Percentiles rank a stretch among this genome's conserved stretches.
Evolutionary conservation across 2,888 invertebrate species (phyloP).

Genomic region (Hololepta plana): DNA sequence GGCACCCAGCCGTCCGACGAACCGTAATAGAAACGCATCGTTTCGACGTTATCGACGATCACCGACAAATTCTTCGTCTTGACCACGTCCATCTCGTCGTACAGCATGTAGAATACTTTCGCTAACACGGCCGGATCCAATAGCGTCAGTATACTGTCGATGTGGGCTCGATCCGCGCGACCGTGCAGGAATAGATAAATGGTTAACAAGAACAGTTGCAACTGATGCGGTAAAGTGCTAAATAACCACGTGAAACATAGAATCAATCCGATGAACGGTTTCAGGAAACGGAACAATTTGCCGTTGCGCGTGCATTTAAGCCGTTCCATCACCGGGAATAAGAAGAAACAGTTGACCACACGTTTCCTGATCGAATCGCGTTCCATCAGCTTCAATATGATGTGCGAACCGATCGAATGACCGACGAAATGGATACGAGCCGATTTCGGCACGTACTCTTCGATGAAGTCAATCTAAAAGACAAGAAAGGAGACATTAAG

Average conservation of each 20-base stretch:
- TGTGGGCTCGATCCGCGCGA: too few species aligned
- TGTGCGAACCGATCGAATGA: constrained; percentile 83
- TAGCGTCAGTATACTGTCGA: constrained; percentile 34
- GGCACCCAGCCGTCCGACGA: constrained; percentile 72
- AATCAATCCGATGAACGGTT: constrained; percentile 30
- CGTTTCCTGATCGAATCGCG: constrained; percentile 33
- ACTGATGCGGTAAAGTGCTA: constrained; percentile 32
- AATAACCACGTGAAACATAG: constrained; percentile 32
- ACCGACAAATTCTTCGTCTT: constrained; percentile 41
- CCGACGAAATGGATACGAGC: constrained; percentile 68
- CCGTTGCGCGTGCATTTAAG: constrained; percentile 66
- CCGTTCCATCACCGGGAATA: constrained; percentile 78
- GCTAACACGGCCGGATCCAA: constrained; percentile 38
- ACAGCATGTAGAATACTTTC: constrained; percentile 50
- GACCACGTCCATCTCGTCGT: constrained; percentile 62
- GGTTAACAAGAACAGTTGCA: constrained; percentile 34
- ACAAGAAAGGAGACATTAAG: constrained; percentile 3
- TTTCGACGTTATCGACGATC: constrained; percentile 35
- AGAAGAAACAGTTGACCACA: constrained; percentile 45
- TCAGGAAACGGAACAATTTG: constrained; percentile 39
- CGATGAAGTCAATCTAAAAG: constrained; percentile 45
- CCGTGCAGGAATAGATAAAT: too few species aligned
- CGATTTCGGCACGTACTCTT: constrained; percentile 48
- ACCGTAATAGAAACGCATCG: constrained; percentile 65
- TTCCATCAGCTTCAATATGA: constrained; percentile 53